Percentiles rank a stretch among this genome's conserved stretches.
phyloP scores from a whole-genome alignment of 30 jellyfish, hydroid and myxozoan genomes.

The Pelagia noctiluca region DNA sequence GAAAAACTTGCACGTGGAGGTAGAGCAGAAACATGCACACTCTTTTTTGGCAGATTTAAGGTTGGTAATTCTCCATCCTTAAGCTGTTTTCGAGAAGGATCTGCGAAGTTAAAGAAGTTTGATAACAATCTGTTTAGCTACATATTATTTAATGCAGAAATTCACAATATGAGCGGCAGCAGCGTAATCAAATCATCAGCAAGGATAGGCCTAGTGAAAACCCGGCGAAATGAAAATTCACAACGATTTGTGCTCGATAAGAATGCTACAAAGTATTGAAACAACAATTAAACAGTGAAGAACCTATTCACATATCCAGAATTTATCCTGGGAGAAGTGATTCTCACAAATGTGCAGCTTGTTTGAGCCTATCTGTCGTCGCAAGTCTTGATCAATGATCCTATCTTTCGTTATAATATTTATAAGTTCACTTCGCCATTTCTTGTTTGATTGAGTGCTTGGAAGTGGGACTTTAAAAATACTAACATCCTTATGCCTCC shows the following conservation, averaged over 20 bases:
- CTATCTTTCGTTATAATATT: slow-evolving; percentile 37
- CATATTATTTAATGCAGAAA: background rate
- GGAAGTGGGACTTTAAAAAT: slow-evolving; percentile 47
- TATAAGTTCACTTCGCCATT: slow-evolving; percentile 55
- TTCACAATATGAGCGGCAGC: background rate
- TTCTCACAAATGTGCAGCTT: slow-evolving; percentile 46
- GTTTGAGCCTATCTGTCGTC: slow-evolving; percentile 42
- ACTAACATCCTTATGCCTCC: slow-evolving; percentile 47
- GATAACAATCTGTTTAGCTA: background rate
- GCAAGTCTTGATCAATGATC: slow-evolving; percentile 21
- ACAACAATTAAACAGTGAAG: background rate
- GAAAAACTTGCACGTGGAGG: slow-evolving; percentile 29
- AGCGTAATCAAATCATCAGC: background rate
- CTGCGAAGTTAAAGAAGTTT: slow-evolving; percentile 1
- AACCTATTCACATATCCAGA: slow-evolving; percentile 41
- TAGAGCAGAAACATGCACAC: background rate
- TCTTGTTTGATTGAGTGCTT: slow-evolving; percentile 42
- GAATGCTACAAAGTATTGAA: background rate
- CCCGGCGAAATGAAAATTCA: background rate
- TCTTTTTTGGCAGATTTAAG: slow-evolving; percentile 41
- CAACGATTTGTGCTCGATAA: background rate
- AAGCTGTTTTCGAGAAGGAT: slow-evolving; percentile 50
- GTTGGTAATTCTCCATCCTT: slow-evolving; percentile 58
- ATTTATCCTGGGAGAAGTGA: slow-evolving; percentile 39
- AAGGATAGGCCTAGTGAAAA: background rate